Evolutionary conservation across 2,113 vertebrate genomes (phyloP), one percentile per base, ranked within the genome.

Genomic region (Aleadryas rufinucha): DNA sequence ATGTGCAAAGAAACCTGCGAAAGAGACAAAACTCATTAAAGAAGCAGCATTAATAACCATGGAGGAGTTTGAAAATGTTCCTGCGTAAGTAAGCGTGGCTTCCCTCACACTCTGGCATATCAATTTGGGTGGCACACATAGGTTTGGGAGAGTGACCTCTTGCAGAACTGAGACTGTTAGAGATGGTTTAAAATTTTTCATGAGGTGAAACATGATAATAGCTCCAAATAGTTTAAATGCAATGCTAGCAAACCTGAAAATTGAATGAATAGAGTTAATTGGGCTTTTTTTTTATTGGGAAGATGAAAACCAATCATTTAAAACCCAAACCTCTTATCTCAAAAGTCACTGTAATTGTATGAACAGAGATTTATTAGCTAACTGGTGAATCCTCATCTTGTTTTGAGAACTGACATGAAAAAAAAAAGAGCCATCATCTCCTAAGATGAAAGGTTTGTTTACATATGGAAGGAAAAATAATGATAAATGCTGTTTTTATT

Each of bases 51-150:
- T 98, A 56, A 72, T 98, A 84, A 98, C 96, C 4, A 57, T 50
- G 7, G 96, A 98, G 44, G 98, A 98, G n/a, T 98, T 98, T 54
- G 49, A 64, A 59, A 80, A 6, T 7, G 26, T 98, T 83, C 98
- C 98, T 65, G 26, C 30, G 98, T 98, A 94, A 98, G 98, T 98
- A 90, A 64, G 16, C 18, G 0, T 16, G 16, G 11, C 60, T 84
- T 91, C 89, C 63, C 31, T 45, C 37, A 9, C 14, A 27, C 11
- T 6, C 41, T 33, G 12, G 4, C 52, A 0, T 15, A 10, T 21
- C 35, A 19, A 0, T 68, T 11, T 42, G 39, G 19, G 27, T 59
- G 64, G 26, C 6, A 47, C 45, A 42, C 0, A 1, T 6, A 6
- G 30, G 7, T 50, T 53, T 91, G 65, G 42, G n/a, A 16, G 42